These are phyloP conservation scores for Drymonia ruficornis DNA, from an alignment of 2,888 invertebrate genomes.

Conservation along the genomic window DNA sequence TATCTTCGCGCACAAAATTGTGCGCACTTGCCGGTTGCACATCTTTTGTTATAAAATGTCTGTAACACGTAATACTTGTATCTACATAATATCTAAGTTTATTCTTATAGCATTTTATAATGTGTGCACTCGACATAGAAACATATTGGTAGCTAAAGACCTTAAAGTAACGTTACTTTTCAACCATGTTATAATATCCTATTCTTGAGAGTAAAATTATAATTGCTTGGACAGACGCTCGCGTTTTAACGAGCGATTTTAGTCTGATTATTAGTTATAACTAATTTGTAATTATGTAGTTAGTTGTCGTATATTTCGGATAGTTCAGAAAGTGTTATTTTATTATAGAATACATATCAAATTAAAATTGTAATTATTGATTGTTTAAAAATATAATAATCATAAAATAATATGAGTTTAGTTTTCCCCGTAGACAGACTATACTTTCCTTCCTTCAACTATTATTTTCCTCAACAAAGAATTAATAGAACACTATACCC, in stretches of 20 bases:
- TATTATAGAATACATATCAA: slow-evolving; percentile 48
- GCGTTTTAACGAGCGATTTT: slow-evolving; percentile 50
- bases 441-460: background rate
- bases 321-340: slow-evolving; percentile 40
- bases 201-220: slow-evolving; percentile 12
- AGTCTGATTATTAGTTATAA: slow-evolving; percentile 20
- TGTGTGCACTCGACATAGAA: background rate
- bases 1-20: too few relatives aligned
- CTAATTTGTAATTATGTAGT: slow-evolving; percentile 22
- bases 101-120: background rate
- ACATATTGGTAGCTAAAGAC: too few relatives aligned
- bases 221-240: slow-evolving; percentile 24
- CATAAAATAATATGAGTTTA: slow-evolving; percentile 18
- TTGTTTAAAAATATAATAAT: slow-evolving; percentile 44
- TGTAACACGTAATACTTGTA: background rate
- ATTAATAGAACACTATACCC: background rate
- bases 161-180: slow-evolving; percentile 7
- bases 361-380: slow-evolving; percentile 47
- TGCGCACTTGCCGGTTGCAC: too few relatives aligned
- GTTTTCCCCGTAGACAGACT: background rate
- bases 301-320: slow-evolving; percentile 33
- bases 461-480: background rate
- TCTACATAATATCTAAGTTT: too few relatives aligned
- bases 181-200: slow-evolving; percentile 9
- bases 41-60: too few relatives aligned